Evolutionary conservation across 1,140 invertebrate genomes (phyloP).

Genomic region (Camponotus floridanus): DNA sequence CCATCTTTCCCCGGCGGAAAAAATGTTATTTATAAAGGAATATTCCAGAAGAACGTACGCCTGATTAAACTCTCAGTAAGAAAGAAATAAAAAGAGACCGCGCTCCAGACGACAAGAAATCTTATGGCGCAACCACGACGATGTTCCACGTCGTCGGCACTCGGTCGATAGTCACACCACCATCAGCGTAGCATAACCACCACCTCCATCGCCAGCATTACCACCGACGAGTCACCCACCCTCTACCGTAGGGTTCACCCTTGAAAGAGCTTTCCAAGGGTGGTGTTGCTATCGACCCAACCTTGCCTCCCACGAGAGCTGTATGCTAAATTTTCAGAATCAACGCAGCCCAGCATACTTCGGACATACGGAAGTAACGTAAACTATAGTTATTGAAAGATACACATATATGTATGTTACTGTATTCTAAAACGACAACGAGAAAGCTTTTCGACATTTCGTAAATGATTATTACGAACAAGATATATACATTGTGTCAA

Average conservation of each 20-base stretch:
- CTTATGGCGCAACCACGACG: conserved; percentile 74
- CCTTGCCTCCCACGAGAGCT: conserved; percentile 71
- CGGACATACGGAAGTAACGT: conserved; percentile 9
- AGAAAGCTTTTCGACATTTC: conserved; percentile 21
- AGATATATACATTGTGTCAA: background rate
- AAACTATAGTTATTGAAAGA: conserved; percentile 33
- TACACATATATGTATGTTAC: background rate
- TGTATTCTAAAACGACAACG: no score
- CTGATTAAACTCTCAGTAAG: conserved; percentile 44
- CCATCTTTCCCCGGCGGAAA: background rate
- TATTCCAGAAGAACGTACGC: conserved; percentile 11
- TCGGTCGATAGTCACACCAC: conserved; percentile 76
- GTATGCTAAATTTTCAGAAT: conserved; percentile 73
- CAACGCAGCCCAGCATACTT: conserved; percentile 1
- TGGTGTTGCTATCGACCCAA: conserved; percentile 77
- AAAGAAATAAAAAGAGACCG: conserved; percentile 3
- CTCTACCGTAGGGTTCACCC: conserved; percentile 66
- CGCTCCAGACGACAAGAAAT: conserved; percentile 62
- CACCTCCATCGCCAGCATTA: conserved; percentile 59
- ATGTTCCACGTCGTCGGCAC: conserved; percentile 70
- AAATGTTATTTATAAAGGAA: conserved; percentile 43
- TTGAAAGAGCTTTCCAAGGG: conserved; percentile 71
- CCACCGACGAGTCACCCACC: conserved; percentile 52
- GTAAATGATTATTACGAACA: background rate
- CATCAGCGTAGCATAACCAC: conserved; percentile 62